A percentile compares a stretch with the other conserved stretches of the same genome.
phyloP scores from a whole-genome alignment of 2,888 invertebrate species.

The Cerceris ruficornis region DNA sequence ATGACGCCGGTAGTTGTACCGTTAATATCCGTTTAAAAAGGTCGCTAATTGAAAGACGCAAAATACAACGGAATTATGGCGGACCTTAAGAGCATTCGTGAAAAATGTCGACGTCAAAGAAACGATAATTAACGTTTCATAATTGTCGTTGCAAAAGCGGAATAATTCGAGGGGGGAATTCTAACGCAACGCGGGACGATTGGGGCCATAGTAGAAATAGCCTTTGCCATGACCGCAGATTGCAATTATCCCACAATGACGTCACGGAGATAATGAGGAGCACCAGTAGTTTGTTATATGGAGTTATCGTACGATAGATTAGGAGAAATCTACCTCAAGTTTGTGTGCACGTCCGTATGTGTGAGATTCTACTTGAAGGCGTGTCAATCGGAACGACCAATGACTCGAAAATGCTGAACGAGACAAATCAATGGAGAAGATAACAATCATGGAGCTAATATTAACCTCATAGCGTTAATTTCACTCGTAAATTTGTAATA shows the following conservation, averaged over 20 bases:
- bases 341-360: no score
- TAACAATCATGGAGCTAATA: constrained; percentile 15
- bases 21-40: no score
- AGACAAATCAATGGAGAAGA: constrained; percentile 11
- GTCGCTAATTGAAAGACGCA: no score
- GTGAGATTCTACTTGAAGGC: constrained; percentile 23
- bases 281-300: constrained; percentile 2
- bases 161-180: neutral
- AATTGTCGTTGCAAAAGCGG: no score
- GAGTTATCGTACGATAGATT: constrained; percentile 41
- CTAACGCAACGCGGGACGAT: neutral
- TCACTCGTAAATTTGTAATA: neutral
- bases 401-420: constrained; percentile 28
- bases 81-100: no score
- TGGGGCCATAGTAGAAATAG: constrained; percentile 13
- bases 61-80: no score
- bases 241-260: constrained; percentile 42
- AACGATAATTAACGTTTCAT: no score
- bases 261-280: constrained; percentile 34
- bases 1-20: no score
- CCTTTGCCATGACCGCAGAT: constrained; percentile 30
- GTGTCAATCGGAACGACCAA: constrained; percentile 38
- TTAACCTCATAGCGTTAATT: neutral
- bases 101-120: no score
- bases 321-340: constrained; percentile 26